Base-by-base conservation (phyloP, 2,113 vertebrate species). In the Alethe diademata region DNA sequence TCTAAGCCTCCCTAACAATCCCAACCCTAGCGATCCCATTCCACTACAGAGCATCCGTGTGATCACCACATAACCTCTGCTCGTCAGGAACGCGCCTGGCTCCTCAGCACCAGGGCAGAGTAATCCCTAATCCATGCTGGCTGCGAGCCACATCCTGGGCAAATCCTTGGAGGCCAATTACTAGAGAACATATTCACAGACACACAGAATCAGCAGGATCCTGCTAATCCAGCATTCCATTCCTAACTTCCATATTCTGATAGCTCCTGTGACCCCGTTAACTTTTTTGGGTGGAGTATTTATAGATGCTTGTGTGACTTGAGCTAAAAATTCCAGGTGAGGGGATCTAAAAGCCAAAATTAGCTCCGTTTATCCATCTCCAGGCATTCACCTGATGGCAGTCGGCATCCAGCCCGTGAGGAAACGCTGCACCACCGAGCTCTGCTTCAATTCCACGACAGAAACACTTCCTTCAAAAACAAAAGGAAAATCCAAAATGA, bases 361-460 rank as follows among this genome's bases (percentile, higher is more conserved):
- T 8, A 70, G 35, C 53, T 45, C 38, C 0, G 3, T 22, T 93
- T n/a, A 23, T 35, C 23, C 5, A 0, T 8, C 18, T 28, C 20
- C 79, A 65, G 43, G 65, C 42, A 93, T 96, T 97, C 29, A 98
- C 98, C 98, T 98, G 96, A 99, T 99, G 20, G 98, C 99, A 6
- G 98, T 98, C 1, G 99, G 98, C 98, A 99, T 99, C 99, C 99
- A 99, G 28, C 99, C 99, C 0, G 98, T 98, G 35, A 99, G 95
- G 50, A 98, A 90, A 35, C 99, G 97, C 80, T 98, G 98, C 98
- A 99, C 98, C 88, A 99, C 98, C 0, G 99, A 99, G 95, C 98
- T 99, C 95, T 99, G 98, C 65, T 98, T 99, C 96, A 99, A 94
- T 75, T 99, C 99, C 97, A 99, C 91, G 4, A 98, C 31, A 0